These are phyloP conservation scores for Synergus laeviventris DNA, from an alignment of 2,888 invertebrate species.

Conservation along the genomic window DNA sequence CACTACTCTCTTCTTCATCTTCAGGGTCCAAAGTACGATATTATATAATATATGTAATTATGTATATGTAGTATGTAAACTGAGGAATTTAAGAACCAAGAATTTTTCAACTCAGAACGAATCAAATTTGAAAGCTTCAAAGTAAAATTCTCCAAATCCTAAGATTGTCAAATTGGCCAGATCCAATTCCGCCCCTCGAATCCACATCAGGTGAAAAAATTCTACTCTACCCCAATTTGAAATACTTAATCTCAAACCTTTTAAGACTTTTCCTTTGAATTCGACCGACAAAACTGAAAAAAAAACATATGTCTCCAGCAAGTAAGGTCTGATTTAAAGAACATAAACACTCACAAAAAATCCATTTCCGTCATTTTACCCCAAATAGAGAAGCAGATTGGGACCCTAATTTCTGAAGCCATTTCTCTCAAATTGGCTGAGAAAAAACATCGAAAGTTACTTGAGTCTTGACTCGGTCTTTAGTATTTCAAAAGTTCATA, in stretches of 20 bases:
- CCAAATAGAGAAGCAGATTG: slow-evolving; percentile 3
- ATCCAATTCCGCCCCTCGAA: neutral
- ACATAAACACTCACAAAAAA: slow-evolving; percentile 12
- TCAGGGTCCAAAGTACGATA: neutral
- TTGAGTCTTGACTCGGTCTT: neutral
- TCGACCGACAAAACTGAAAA: slow-evolving; percentile 5
- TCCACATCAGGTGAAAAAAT: neutral
- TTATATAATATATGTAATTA: too few species aligned
- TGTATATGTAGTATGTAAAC: too few species aligned
- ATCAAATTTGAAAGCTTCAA: neutral
- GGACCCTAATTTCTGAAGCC: slow-evolving; percentile 13
- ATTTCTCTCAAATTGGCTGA: neutral
- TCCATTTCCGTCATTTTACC: slow-evolving; percentile 31
- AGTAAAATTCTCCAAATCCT: neutral
- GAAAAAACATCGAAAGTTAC: slow-evolving; percentile 31
- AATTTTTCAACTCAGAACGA: too few species aligned
- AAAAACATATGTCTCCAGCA: slow-evolving; percentile 8
- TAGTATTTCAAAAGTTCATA: neutral
- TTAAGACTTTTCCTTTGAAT: neutral
- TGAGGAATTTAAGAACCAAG: too few species aligned
- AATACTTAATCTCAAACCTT: neutral
- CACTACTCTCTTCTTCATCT: neutral
- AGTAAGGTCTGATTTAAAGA: slow-evolving; percentile 9
- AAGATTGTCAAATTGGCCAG: neutral
- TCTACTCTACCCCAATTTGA: neutral